phyloP scores from a whole-genome alignment of 2,113 vertebrate species.

The Misgurnus anguillicaudatus region DNA sequence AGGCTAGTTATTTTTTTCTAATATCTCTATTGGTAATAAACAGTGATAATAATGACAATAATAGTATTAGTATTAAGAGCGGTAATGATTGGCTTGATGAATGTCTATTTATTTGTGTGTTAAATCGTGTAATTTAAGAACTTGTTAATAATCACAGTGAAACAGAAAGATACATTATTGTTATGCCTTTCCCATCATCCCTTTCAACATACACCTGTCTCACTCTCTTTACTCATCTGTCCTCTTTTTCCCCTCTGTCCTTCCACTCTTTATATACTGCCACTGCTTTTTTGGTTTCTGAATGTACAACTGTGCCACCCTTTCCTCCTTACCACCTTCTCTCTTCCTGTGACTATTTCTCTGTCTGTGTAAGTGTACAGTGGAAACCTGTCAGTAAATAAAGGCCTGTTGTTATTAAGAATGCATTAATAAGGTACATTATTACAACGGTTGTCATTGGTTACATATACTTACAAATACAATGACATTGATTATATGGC shows the following conservation, averaged over 20 bases:
- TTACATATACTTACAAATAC: slow-evolving; percentile 75
- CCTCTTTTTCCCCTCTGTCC: slow-evolving; percentile 26
- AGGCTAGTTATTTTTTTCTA: slow-evolving; percentile 52
- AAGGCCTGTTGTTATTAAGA: slow-evolving; percentile 78
- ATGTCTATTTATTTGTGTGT: slow-evolving; percentile 79
- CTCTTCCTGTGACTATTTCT: slow-evolving; percentile 73
- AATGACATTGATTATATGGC: slow-evolving; percentile 70
- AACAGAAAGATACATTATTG: slow-evolving; percentile 71
- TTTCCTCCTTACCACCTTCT: slow-evolving; percentile 56
- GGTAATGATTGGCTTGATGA: slow-evolving; percentile 76
- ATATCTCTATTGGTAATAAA: slow-evolving; percentile 43
- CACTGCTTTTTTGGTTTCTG: slow-evolving; percentile 54
- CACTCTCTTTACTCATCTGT: neutral
- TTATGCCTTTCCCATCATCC: slow-evolving; percentile 59
- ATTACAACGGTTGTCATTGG: slow-evolving; percentile 74
- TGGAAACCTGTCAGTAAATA: slow-evolving; percentile 79
- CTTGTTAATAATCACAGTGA: slow-evolving; percentile 70
- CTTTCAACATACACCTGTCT: neutral
- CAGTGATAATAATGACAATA: slow-evolving; percentile 65
- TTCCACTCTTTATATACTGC: slow-evolving; percentile 48
- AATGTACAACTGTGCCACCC: slow-evolving; percentile 70
- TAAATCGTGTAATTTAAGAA: slow-evolving; percentile 78
- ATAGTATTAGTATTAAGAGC: slow-evolving; percentile 73
- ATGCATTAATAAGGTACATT: slow-evolving; percentile 76
- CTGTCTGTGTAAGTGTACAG: slow-evolving; percentile 81